Evolutionary conservation across 1,140 invertebrate genomes (phyloP).

Genomic region (Euura saliciscinereae): DNA sequence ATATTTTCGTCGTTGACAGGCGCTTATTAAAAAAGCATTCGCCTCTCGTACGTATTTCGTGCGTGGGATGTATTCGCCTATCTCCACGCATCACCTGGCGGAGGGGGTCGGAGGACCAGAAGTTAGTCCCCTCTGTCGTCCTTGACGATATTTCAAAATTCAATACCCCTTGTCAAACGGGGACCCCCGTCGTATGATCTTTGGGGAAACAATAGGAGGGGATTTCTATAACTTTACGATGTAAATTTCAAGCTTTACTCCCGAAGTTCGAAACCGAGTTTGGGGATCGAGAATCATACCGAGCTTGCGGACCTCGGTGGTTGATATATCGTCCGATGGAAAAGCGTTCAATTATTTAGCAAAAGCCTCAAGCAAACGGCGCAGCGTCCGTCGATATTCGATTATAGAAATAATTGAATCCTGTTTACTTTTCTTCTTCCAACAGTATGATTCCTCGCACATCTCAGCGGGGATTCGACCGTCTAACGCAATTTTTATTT

Average conservation of each 20-base stretch:
- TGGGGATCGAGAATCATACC: neutral
- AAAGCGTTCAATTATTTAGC: neutral
- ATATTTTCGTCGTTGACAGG: too few relatives aligned
- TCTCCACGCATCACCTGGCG: neutral
- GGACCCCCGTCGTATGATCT: neutral
- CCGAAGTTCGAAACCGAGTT: neutral
- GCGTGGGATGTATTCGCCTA: too few relatives aligned
- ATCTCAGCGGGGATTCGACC: neutral
- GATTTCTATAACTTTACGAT: neutral
- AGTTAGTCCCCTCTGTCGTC: neutral
- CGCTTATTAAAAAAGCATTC: too few relatives aligned
- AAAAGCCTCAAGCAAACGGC: neutral
- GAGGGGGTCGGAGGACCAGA: neutral
- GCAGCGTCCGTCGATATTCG: neutral
- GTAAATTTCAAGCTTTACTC: neutral
- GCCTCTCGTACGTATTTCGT: too few relatives aligned
- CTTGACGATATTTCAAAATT: constrained; percentile 1
- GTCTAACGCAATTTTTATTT: neutral
- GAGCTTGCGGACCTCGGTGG: neutral
- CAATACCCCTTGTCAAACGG: neutral
- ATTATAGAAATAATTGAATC: constrained; percentile 2
- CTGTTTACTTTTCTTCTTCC: neutral
- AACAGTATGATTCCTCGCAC: neutral
- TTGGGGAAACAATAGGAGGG: neutral
- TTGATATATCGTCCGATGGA: neutral